Conservation (phyloP, 2,888 invertebrate genomes). For the Harpalus rubripes region DNA sequence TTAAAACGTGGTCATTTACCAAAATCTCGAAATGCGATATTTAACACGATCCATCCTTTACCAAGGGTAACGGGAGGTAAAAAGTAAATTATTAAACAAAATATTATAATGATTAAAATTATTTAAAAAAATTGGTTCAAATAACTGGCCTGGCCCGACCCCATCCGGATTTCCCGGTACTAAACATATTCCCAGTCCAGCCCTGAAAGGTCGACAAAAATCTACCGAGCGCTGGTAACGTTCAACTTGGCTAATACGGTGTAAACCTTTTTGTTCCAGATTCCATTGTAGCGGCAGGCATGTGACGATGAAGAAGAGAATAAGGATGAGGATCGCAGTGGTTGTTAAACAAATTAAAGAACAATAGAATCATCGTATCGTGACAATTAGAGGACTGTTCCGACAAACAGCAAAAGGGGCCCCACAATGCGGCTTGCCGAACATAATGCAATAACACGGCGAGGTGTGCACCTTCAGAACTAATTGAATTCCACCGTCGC, state of each 20-base stretch:
- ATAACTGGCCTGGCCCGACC: too few species aligned
- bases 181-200: too few species aligned
- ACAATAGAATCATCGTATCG: slow-evolving; percentile 66
- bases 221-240: slow-evolving; percentile 17
- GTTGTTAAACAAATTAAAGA: slow-evolving; percentile 65
- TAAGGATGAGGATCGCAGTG: slow-evolving; percentile 8
- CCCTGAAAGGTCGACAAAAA: slow-evolving; percentile 11
- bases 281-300: slow-evolving; percentile 45
- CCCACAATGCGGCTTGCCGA: slow-evolving; percentile 61
- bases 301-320: slow-evolving; percentile 4
- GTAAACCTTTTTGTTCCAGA: slow-evolving; percentile 62
- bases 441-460: slow-evolving; percentile 58
- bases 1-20: too few species aligned
- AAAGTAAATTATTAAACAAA: too few species aligned
- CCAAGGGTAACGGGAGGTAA: too few species aligned
- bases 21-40: too few species aligned
- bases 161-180: too few species aligned
- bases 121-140: too few species aligned
- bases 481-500: slow-evolving; percentile 59
- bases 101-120: too few species aligned
- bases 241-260: slow-evolving; percentile 20
- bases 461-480: slow-evolving; percentile 44
- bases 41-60: too few species aligned
- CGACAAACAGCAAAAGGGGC: slow-evolving; percentile 46
- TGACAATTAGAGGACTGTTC: slow-evolving; percentile 62